A percentile compares a stretch with the other conserved stretches of the same genome.
Evolutionary conservation across 2,113 vertebrate genomes (phyloP).

Genomic region (Ceyx cyanopectus): DNA sequence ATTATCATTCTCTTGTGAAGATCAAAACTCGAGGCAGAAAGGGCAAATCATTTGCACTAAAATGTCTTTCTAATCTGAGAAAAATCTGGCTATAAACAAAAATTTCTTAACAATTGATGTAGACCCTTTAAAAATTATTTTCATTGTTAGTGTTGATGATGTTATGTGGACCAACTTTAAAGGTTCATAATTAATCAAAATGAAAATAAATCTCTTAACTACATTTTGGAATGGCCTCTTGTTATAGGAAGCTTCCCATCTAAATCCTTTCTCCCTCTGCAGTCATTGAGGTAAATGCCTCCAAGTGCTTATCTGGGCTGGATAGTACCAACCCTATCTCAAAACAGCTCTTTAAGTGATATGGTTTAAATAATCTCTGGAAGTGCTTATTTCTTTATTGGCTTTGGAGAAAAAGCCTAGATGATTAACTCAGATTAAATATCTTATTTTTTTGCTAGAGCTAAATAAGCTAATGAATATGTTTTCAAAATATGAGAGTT

Average conservation of each 20-base stretch:
- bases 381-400: background rate
- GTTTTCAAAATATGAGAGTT: background rate
- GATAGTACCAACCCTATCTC: background rate
- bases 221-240: background rate
- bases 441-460: background rate
- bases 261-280: background rate
- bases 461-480: background rate
- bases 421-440: background rate
- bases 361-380: background rate
- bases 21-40: background rate
- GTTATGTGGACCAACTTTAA: background rate
- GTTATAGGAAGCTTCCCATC: background rate
- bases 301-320: background rate
- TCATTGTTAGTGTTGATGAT: background rate
- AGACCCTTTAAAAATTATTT: background rate
- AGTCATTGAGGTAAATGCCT: background rate
- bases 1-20: background rate
- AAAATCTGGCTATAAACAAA: background rate
- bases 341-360: background rate
- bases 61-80: background rate
- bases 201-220: background rate
- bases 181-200: background rate
- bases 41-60: background rate
- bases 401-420: background rate
- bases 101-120: background rate